A percentile compares a stretch with the other conserved stretches of the same genome.
Evolutionary conservation across 2,797 vertebrate species (phyloP).

Genomic region (Alauda arvensis): DNA sequence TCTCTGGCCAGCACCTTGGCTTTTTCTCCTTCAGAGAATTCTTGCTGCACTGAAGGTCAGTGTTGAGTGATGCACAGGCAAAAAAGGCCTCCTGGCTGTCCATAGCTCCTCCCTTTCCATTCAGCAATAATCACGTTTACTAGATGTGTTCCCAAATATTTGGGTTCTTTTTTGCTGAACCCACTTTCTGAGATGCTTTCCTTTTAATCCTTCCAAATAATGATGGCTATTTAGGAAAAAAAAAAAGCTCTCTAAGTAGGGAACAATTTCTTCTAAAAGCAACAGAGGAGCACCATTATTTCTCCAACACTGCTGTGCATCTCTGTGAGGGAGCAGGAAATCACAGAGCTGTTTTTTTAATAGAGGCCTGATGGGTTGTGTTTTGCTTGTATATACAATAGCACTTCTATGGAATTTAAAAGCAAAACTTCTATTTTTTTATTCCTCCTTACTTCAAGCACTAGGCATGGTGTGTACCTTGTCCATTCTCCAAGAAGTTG

Average conservation of each 20-base stretch:
- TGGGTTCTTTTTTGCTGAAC: not conserved
- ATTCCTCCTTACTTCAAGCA: not conserved
- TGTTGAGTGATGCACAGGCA: not conserved
- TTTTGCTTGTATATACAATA: not conserved
- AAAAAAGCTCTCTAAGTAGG: not conserved
- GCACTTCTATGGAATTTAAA: not conserved
- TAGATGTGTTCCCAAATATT: not conserved
- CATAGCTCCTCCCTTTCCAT: not conserved
- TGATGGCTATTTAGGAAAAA: not conserved
- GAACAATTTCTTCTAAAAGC: not conserved
- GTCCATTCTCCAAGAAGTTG: not conserved
- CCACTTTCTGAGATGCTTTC: not conserved
- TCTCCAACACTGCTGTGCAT: not conserved
- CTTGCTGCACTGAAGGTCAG: not conserved
- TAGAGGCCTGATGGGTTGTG: not conserved
- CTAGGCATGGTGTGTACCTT: not conserved
- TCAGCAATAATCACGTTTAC: not conserved
- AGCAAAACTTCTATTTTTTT: not conserved
- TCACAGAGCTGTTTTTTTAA: not conserved
- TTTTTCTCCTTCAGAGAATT: not conserved
- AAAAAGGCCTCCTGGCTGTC: not conserved
- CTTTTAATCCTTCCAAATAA: not conserved
- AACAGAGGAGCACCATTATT: not conserved
- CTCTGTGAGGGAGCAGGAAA: not conserved
- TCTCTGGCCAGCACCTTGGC: not conserved